Evolutionary conservation across 2,797 vertebrate genomes (phyloP).

Genomic region (Mus caroli): DNA sequence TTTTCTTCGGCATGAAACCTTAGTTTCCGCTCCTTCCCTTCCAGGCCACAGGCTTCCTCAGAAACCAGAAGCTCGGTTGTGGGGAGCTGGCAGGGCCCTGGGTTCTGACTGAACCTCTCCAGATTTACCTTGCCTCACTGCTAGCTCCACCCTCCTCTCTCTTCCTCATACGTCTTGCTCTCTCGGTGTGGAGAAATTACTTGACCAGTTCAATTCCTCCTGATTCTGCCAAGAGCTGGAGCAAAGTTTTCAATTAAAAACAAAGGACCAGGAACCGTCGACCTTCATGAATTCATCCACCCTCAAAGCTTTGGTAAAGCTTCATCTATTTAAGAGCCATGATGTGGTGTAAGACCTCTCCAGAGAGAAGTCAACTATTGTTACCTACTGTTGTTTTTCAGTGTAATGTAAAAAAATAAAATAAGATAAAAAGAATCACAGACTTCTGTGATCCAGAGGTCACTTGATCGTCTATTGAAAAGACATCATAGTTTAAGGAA

Average conservation of each 20-base stretch:
- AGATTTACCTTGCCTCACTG: background rate
- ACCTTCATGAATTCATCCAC: background rate
- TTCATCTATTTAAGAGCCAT: conserved; percentile 7
- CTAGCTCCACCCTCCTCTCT: background rate
- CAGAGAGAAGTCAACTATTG: background rate
- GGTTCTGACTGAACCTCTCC: background rate
- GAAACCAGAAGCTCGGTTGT: background rate
- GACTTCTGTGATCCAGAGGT: background rate
- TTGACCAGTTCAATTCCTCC: background rate
- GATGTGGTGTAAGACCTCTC: background rate
- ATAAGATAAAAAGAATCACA: background rate
- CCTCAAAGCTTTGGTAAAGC: background rate
- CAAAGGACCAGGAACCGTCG: background rate
- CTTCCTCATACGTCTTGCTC: background rate
- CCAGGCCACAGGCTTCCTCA: background rate
- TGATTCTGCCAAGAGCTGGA: background rate
- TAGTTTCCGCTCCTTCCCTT: background rate
- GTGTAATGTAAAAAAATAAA: background rate
- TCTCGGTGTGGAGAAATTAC: background rate
- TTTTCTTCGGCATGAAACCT: background rate
- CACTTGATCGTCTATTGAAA: background rate
- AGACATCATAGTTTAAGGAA: background rate
- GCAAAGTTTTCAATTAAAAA: background rate
- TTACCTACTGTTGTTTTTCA: background rate
- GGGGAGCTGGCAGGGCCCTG: background rate